Evolutionary conservation across 2,888 invertebrate species (phyloP).

Genomic region (Dorcus parallelipipedus): DNA sequence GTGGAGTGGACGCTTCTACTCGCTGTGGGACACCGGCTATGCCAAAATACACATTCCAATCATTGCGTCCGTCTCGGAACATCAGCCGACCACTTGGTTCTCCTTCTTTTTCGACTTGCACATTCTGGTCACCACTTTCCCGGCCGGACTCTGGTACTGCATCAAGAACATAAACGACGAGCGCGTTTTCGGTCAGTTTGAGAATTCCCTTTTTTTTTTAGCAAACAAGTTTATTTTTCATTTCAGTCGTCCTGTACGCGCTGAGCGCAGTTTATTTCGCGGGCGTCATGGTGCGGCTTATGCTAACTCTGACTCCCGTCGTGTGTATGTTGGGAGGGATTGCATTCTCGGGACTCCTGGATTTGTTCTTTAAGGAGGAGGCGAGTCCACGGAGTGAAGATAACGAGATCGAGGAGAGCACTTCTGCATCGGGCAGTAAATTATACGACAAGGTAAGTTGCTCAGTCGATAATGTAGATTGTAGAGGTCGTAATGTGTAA

Average conservation of each 20-base stretch:
- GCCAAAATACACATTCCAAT: constrained; percentile 99
- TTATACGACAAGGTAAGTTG: constrained; percentile 82
- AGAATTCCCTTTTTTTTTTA: background rate
- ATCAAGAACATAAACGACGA: constrained; percentile 97
- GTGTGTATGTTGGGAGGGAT: constrained; percentile 96
- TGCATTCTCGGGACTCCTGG: constrained; percentile 89
- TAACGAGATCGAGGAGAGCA: constrained; percentile 59
- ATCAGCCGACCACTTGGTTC: constrained; percentile 99
- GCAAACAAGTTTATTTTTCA: background rate
- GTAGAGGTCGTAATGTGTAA: constrained; percentile 6
- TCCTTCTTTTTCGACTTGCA: constrained; percentile 99
- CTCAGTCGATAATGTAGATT: background rate
- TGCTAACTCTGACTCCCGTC: constrained; percentile 97
- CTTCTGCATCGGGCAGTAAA: constrained; percentile 50
- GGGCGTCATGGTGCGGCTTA: constrained; percentile 98
- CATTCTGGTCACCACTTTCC: constrained; percentile 93
- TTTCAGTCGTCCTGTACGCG: constrained; percentile 90
- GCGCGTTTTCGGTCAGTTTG: constrained; percentile 85
- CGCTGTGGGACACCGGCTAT: constrained; percentile 98
- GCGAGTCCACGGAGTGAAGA: constrained; percentile 50
- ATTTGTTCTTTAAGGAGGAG: constrained; percentile 76
- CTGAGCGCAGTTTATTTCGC: constrained; percentile 99
- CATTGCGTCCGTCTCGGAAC: constrained; percentile 98
- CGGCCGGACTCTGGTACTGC: constrained; percentile 98
- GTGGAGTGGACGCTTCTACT: constrained; percentile 95